Conservation (phyloP, 2,113 vertebrate species). For the Campylomormyrus tamandua region DNA sequence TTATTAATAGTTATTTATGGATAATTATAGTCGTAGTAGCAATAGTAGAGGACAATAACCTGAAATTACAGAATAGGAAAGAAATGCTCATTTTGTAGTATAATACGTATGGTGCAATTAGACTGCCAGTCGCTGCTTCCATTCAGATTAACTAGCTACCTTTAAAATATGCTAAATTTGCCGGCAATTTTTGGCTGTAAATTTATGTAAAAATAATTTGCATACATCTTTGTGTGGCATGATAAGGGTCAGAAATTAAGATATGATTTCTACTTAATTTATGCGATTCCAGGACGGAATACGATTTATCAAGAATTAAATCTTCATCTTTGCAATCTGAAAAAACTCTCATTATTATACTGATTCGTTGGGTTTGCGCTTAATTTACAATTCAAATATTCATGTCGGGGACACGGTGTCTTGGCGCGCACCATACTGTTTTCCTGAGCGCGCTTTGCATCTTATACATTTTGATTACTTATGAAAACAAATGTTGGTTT, state of each 20-base stretch:
- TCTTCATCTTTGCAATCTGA: constrained; percentile 36
- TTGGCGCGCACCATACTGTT: constrained; percentile 13
- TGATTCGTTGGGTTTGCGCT: constrained; percentile 35
- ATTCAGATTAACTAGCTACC: background rate
- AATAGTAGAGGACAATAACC: background rate
- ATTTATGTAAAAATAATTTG: constrained; percentile 30
- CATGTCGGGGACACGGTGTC: constrained; percentile 21
- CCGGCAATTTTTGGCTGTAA: constrained; percentile 18
- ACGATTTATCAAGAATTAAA: constrained; percentile 39
- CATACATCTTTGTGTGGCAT: constrained; percentile 31
- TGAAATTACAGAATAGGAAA: background rate
- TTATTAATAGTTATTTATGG: background rate
- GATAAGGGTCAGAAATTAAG: constrained; percentile 32
- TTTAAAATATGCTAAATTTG: constrained; percentile 14
- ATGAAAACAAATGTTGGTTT: background rate
- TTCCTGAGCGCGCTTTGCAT: background rate
- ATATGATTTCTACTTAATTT: constrained; percentile 45
- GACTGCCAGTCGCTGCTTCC: background rate
- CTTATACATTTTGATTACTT: constrained; percentile 32
- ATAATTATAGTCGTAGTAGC: background rate
- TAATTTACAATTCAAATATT: constrained; percentile 41
- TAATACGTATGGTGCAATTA: background rate
- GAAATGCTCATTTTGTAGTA: background rate
- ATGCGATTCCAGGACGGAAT: constrained; percentile 26
- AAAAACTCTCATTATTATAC: constrained; percentile 36